Conservation (phyloP, 1,140 invertebrate genomes). For the Aradophagus sp. region DNA sequence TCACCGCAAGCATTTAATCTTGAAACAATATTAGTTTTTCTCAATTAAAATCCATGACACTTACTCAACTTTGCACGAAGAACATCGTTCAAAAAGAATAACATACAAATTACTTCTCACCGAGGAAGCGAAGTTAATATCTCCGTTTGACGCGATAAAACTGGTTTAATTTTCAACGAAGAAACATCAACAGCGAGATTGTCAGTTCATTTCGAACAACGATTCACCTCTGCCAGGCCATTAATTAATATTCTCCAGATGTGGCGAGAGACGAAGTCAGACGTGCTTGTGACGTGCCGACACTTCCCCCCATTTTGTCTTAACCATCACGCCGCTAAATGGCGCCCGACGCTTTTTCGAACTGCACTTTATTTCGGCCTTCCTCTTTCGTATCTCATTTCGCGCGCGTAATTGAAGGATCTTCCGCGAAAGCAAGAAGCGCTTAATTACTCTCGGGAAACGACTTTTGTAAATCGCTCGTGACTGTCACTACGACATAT, state of each 20-base stretch:
- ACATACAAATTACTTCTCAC: no score
- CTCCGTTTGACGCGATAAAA: no score
- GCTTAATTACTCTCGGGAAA: conserved; percentile 47
- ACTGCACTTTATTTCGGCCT: conserved; percentile 20
- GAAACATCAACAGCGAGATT: conserved; percentile 10
- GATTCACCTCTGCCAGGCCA: conserved; percentile 11
- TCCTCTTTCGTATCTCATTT: conserved; percentile 36
- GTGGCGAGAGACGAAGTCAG: conserved; percentile 16
- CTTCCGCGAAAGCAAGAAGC: conserved; percentile 37
- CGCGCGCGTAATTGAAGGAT: conserved; percentile 33
- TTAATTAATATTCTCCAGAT: conserved; percentile 63
- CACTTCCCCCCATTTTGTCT: conserved; percentile 15
- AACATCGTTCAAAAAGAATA: no score
- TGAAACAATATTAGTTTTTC: no score
- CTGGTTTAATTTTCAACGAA: no score
- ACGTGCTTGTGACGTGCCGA: conserved; percentile 25
- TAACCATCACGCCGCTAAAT: conserved; percentile 35
- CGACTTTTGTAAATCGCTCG: conserved; percentile 48
- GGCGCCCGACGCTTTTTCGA: conserved; percentile 33
- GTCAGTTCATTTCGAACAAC: conserved; percentile 10
- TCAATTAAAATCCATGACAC: no score
- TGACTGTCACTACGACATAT: conserved; percentile 48
- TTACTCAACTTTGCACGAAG: no score
- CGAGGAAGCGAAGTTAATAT: no score
- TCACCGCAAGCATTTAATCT: no score